These are phyloP conservation scores for Diadophis punctatus DNA, from an alignment of 2,113 vertebrate genomes.

Conservation along the genomic window DNA sequence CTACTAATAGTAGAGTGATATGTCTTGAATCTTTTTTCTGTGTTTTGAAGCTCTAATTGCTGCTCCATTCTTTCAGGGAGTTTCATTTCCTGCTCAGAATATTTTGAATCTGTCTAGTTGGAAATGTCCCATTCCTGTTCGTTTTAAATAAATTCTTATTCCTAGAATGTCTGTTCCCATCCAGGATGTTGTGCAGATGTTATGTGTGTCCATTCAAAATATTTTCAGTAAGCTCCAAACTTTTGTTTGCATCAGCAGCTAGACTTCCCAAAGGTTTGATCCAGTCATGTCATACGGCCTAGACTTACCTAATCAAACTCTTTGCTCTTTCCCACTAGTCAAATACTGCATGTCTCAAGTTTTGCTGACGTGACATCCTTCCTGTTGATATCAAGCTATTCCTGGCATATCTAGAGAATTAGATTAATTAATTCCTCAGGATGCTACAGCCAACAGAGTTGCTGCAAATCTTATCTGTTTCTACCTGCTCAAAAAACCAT, in stretches of 20 bases:
- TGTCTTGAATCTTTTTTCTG: background rate
- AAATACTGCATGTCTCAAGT: background rate
- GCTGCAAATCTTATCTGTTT: background rate
- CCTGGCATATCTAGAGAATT: background rate
- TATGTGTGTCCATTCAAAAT: background rate
- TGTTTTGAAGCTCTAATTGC: background rate
- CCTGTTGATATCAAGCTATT: background rate
- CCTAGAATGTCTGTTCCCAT: background rate
- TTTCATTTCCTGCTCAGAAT: background rate
- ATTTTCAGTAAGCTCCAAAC: background rate
- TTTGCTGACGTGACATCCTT: background rate
- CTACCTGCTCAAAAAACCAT: background rate
- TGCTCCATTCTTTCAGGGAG: background rate
- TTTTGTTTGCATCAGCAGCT: background rate
- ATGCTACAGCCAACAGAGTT: background rate
- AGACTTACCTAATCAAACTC: background rate
- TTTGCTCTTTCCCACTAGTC: background rate
- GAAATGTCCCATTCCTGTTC: background rate
- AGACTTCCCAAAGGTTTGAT: background rate
- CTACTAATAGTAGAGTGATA: background rate
- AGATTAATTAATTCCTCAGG: background rate
- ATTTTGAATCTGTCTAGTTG: background rate
- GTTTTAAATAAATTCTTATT: background rate
- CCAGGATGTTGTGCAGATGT: background rate
- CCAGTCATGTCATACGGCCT: background rate